Percentiles rank a stretch among this genome's conserved stretches.
Conservation (phyloP, 2,113 vertebrate genomes). For the Ahaetulla prasina region DNA sequence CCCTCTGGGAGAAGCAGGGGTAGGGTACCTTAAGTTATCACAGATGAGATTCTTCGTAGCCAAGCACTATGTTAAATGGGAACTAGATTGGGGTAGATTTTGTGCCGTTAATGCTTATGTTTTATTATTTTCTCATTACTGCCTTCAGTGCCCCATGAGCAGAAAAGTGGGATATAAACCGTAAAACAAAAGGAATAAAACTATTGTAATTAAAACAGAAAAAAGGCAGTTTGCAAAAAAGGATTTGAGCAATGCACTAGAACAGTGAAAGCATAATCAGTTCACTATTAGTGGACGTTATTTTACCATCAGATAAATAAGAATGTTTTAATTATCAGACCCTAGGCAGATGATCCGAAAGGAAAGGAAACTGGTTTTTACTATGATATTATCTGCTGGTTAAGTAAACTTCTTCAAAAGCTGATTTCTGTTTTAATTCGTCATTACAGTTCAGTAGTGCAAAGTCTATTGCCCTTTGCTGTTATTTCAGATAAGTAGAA, state of each 20-base stretch:
- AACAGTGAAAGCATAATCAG: neutral
- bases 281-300: neutral
- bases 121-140: neutral
- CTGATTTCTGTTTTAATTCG: slow-evolving; percentile 10
- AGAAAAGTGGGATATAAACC: neutral
- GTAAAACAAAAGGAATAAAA: neutral
- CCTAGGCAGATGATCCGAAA: neutral
- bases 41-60: too few species aligned
- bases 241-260: neutral
- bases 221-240: neutral
- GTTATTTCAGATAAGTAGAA: slow-evolving; percentile 14
- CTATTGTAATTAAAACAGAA: neutral
- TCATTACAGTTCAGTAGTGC: slow-evolving; percentile 13
- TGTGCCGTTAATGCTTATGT: neutral
- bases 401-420: neutral
- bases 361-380: neutral
- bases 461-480: slow-evolving; percentile 7
- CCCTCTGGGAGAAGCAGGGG: neutral
- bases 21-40: neutral
- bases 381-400: neutral
- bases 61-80: neutral
- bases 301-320: neutral
- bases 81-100: neutral
- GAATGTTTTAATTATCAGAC: neutral
- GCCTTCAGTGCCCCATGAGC: neutral